These are phyloP conservation scores for Stegodyphus dumicola DNA, from an alignment of 1,140 invertebrate species.

Conservation along the genomic window DNA sequence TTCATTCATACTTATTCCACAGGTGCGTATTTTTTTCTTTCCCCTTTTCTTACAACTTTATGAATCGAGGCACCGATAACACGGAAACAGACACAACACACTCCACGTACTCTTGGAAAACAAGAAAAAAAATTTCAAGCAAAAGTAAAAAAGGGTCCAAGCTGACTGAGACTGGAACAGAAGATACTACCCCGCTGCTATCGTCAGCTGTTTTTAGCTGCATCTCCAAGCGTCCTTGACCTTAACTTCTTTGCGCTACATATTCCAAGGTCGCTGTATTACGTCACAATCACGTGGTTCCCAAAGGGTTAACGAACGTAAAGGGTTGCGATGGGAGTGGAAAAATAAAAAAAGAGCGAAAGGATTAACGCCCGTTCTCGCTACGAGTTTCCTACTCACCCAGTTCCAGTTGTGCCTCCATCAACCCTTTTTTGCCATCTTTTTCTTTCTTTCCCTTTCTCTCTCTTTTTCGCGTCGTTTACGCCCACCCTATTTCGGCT, in stretches of 20 bases:
- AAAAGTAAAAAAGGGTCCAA: no score
- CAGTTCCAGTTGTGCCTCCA: background rate
- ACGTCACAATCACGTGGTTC: constrained; percentile 50
- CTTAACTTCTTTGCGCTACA: constrained; percentile 38
- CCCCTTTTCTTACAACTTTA: background rate
- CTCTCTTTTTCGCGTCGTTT: background rate
- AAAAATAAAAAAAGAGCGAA: background rate
- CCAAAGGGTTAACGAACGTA: constrained; percentile 57
- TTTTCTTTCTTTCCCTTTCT: background rate
- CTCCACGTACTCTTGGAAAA: no score
- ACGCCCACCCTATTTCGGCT: background rate
- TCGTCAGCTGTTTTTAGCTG: constrained; percentile 36
- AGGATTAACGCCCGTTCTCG: constrained; percentile 13
- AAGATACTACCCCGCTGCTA: constrained; percentile 17
- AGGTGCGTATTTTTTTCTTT: background rate
- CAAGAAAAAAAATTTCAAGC: no score
- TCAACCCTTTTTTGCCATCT: background rate
- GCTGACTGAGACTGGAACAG: background rate
- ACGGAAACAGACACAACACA: background rate
- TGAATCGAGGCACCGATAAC: constrained; percentile 12
- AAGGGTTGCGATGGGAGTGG: constrained; percentile 39
- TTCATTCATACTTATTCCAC: no score
- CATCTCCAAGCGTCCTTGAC: constrained; percentile 40
- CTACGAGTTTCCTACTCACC: background rate
- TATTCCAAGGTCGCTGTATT: constrained; percentile 41